Evolutionary conservation across 2,113 vertebrate genomes (phyloP), one percentile per base, ranked within the genome.

Genomic region (Sorex araneus): DNA sequence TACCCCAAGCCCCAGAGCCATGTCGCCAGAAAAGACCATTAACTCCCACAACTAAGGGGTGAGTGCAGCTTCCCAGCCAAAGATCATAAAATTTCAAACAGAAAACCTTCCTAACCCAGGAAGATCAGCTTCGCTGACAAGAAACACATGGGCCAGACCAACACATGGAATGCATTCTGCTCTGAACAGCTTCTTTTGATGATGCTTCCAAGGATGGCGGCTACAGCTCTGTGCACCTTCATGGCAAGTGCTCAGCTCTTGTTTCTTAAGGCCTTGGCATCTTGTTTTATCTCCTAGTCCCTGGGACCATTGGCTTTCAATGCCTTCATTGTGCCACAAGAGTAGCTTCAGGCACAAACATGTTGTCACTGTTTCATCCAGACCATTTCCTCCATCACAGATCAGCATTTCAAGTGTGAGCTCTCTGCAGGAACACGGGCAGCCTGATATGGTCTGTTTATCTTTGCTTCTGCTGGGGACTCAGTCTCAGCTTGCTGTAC

Each of bases 71-170:
- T 96, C 94, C 94, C 94, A 93, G 95, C 81, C 96, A 96, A 95
- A 57, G 70, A 92, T 96, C 97, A 91, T 95, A 97, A 97, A 96
- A 96, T 97, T 96, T 96, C 96, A 97, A 97, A 97, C 91, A 97
- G 92, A 97, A 97, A 97, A 89, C 79, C 91, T 89, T 92, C 92
- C 32, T 3, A 95, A 91, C 91, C 93, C 89, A 95, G 94, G 96
- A 96, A 96, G 90, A 96, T 57, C 89, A 64, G 92, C 93, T 92
- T 67, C 4, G 9, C 80, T 97, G 97, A 97, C 95, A 96, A 96
- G 93, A 96, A 96, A 97, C 95, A 96, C 70, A 95, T 96, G 96
- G 90, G 94, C 93, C 95, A 87, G 76, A 81, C 91, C 95, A 95
- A 87, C 96, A 97, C 96, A 96, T 96, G 96, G 96, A 95, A 97